phyloP scores from a whole-genome alignment of 2,888 invertebrate species.

The Chrysolina haemoptera region DNA sequence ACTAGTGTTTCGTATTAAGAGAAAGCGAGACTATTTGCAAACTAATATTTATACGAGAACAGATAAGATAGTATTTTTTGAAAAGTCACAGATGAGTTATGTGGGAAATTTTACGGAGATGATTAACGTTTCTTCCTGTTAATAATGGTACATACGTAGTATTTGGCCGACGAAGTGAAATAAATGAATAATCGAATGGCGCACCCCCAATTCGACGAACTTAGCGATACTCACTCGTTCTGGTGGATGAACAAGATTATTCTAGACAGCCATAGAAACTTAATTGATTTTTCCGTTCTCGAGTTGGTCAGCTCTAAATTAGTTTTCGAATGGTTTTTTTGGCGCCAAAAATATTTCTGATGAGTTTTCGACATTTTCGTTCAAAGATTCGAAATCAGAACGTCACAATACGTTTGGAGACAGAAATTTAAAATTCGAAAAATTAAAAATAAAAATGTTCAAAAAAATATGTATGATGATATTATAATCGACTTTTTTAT shows the following conservation, averaged over 20 bases:
- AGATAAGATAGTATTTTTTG: slow-evolving; percentile 8
- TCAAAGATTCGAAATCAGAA: too few species aligned
- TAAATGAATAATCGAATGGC: slow-evolving; percentile 1
- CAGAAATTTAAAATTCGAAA: too few species aligned
- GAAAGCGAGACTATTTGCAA: slow-evolving; percentile 10
- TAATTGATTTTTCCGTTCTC: too few species aligned
- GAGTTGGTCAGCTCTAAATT: too few species aligned
- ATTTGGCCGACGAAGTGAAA: not conserved
- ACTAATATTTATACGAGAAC: slow-evolving; percentile 12
- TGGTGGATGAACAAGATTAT: not conserved
- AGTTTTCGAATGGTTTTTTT: too few species aligned
- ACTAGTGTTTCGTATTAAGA: slow-evolving; percentile 15
- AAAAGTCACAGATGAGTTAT: slow-evolving; percentile 17
- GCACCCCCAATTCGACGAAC: not conserved
- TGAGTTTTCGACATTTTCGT: too few species aligned
- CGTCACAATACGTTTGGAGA: too few species aligned
- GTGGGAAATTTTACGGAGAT: slow-evolving; percentile 9
- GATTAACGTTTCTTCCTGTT: not conserved
- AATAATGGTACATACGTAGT: not conserved
- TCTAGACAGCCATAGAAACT: too few species aligned
- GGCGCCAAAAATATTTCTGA: too few species aligned
- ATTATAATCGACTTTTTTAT: too few species aligned
- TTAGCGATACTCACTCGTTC: not conserved
- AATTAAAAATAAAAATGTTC: too few species aligned
- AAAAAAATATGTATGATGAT: too few species aligned